Evolutionary conservation across 2,113 vertebrate genomes (phyloP).

Genomic region (Rhea americana): DNA sequence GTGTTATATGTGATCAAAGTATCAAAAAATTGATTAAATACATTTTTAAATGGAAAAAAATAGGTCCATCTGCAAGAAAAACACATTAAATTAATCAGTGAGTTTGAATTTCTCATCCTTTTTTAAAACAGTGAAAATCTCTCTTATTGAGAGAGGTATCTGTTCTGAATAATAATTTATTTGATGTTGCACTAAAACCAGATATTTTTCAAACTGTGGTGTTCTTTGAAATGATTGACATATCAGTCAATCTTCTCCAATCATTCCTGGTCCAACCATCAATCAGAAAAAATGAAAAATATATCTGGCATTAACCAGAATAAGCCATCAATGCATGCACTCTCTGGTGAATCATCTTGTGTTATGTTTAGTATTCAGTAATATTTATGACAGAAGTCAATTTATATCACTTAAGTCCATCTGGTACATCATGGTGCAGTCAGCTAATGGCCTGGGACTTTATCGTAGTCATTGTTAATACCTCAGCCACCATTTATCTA

Average conservation of each 20-base stretch:
- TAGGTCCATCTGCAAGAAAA: background rate
- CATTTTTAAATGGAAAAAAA: background rate
- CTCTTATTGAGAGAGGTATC: background rate
- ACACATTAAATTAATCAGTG: background rate
- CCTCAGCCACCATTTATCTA: background rate
- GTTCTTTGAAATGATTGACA: background rate
- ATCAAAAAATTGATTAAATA: background rate
- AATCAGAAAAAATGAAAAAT: background rate
- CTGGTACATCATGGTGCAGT: background rate
- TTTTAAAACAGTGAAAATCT: background rate
- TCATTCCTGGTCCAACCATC: background rate
- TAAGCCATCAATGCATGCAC: background rate
- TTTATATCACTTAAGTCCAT: background rate
- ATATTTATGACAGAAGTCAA: background rate
- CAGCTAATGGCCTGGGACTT: background rate
- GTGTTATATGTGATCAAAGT: background rate
- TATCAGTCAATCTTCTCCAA: background rate
- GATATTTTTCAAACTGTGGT: background rate
- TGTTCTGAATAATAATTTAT: background rate
- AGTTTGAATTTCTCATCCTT: background rate
- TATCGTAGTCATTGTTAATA: background rate
- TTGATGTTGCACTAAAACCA: background rate
- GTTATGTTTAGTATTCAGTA: background rate
- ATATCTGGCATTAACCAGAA: background rate
- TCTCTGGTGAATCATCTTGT: background rate